Evolutionary conservation across 92 coral and sea anemone genomes (phyloP).

Genomic region (Zoanthus gigantus): DNA sequence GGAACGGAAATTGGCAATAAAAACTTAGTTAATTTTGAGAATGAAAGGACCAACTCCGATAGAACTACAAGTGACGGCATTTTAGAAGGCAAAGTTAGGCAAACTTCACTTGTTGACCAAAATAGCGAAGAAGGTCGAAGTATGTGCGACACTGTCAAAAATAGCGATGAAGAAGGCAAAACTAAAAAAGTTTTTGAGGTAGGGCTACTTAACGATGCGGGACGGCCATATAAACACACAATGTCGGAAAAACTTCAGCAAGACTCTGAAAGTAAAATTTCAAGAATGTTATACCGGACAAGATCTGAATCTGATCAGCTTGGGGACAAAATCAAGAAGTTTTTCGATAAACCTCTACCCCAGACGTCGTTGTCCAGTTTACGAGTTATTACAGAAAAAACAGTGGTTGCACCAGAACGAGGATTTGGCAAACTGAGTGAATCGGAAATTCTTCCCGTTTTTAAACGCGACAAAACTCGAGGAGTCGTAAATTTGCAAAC

Average conservation of each 20-base stretch:
- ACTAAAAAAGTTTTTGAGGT: neutral
- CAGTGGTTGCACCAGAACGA: slow-evolving; percentile 12
- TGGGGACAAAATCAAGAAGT: slow-evolving; percentile 66
- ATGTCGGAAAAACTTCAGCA: neutral
- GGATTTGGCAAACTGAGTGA: slow-evolving; percentile 37
- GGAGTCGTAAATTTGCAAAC: slow-evolving; percentile 78
- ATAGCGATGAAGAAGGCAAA: neutral
- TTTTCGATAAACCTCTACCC: slow-evolving; percentile 70
- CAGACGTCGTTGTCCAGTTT: slow-evolving; percentile 64
- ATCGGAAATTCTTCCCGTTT: slow-evolving; percentile 14
- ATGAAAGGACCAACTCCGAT: neutral
- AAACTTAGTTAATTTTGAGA: neutral
- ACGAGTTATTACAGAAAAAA: slow-evolving; percentile 49
- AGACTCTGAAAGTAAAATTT: neutral
- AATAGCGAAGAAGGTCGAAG: neutral
- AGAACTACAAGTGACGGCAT: neutral
- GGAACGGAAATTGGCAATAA: neutral
- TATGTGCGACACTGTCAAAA: neutral
- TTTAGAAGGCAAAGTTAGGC: neutral
- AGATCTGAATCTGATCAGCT: slow-evolving; percentile 50
- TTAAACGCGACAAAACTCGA: slow-evolving; percentile 53
- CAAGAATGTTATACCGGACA: slow-evolving; percentile 4
- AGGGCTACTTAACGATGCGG: neutral
- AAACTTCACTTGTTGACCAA: neutral
- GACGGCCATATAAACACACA: neutral